Percentiles rank a stretch among this genome's conserved stretches.
Conservation (phyloP, 2,113 vertebrate species). For the Clarias macrocephalus region DNA sequence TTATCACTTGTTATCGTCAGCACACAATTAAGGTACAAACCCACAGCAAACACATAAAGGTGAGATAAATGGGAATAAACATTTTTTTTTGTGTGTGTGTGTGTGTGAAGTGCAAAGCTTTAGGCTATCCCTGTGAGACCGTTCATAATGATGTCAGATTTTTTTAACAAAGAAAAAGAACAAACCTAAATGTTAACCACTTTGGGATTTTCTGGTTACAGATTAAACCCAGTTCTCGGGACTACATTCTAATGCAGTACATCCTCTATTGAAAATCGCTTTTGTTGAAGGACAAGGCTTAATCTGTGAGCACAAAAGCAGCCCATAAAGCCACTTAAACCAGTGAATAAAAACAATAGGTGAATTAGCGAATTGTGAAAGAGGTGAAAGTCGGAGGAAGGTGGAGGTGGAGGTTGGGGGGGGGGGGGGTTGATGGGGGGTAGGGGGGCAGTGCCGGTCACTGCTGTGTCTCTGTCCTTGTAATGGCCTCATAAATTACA, state of each 20-base stretch:
- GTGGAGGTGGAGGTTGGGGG: neutral
- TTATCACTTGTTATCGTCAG: neutral
- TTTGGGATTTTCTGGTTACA: constrained; percentile 28
- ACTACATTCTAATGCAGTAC: constrained; percentile 27
- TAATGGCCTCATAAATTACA: constrained; percentile 64
- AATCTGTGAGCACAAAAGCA: constrained; percentile 17
- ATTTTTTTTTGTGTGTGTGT: neutral
- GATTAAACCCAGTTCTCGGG: constrained; percentile 17
- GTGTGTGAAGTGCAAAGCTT: neutral
- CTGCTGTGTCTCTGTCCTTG: constrained; percentile 58
- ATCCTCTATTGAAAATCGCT: constrained; percentile 14
- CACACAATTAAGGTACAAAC: neutral
- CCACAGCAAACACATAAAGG: neutral
- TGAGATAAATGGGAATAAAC: neutral
- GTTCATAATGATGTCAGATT: neutral
- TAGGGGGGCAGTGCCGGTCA: constrained; percentile 21
- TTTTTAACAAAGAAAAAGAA: neutral
- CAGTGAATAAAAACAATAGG: constrained; percentile 43
- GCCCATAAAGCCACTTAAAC: constrained; percentile 31
- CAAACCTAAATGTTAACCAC: neutral
- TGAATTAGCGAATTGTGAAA: constrained; percentile 36
- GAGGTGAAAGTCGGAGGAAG: constrained; percentile 40
- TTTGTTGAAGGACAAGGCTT: constrained; percentile 6
- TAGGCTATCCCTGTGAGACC: neutral
- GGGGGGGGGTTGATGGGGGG: neutral